These are phyloP conservation scores for Trachelus iudaicus DNA, from an alignment of 2,888 invertebrate genomes.

Conservation along the genomic window DNA sequence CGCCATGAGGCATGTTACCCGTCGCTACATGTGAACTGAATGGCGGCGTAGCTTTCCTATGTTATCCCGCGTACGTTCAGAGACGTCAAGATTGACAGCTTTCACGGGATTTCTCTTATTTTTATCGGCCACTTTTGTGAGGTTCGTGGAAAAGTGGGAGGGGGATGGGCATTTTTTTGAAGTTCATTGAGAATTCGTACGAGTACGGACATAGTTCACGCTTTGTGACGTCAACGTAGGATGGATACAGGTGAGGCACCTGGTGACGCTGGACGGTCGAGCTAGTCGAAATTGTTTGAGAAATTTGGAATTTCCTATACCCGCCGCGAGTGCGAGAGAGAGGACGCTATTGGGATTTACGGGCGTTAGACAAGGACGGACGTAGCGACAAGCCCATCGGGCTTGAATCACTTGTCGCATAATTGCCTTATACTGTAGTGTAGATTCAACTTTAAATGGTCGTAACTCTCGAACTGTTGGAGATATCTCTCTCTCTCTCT, in stretches of 20 bases:
- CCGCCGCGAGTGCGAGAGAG: background rate
- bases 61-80: too few relatives aligned
- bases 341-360: background rate
- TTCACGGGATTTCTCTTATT: background rate
- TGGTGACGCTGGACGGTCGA: background rate
- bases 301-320: background rate
- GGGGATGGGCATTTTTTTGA: too few relatives aligned
- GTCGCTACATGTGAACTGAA: background rate
- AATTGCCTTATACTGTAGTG: background rate
- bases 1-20: background rate
- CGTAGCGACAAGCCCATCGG: background rate
- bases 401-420: background rate
- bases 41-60: background rate
- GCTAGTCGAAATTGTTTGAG: too few relatives aligned
- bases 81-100: background rate
- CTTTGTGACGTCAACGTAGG: background rate
- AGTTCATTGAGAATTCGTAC: background rate
- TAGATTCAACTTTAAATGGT: background rate
- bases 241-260: background rate
- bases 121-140: background rate
- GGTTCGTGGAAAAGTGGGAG: background rate
- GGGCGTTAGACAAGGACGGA: background rate
- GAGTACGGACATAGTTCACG: accelerated
- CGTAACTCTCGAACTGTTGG: background rate
- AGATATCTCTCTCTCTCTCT: background rate